phyloP scores from a whole-genome alignment of 2,113 vertebrate genomes.

The Marmota flaviventris region DNA sequence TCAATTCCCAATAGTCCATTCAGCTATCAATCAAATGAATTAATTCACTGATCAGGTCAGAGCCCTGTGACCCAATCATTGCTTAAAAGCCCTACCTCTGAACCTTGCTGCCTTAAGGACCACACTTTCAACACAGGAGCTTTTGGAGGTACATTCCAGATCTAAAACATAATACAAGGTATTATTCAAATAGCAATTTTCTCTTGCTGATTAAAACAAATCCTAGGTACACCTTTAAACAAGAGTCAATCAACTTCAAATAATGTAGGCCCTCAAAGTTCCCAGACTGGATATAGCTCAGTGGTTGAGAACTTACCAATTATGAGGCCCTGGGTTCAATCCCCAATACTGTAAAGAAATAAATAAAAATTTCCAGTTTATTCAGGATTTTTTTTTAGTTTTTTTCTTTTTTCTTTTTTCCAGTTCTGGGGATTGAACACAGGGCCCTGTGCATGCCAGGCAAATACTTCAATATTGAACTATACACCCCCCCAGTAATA shows the following conservation, averaged over 20 bases:
- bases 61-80: too few relatives aligned
- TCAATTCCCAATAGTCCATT: too few relatives aligned
- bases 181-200: neutral
- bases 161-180: neutral
- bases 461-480: too few relatives aligned
- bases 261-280: neutral
- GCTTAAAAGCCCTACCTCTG: too few relatives aligned
- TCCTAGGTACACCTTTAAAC: neutral
- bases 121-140: too few relatives aligned
- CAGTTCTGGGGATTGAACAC: too few relatives aligned
- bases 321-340: neutral
- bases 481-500: neutral
- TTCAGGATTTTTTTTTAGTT: neutral
- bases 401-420: too few relatives aligned
- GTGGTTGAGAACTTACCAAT: neutral
- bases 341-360: neutral
- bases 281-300: neutral
- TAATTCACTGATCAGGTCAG: too few relatives aligned
- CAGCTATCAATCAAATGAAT: too few relatives aligned
- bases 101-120: too few relatives aligned
- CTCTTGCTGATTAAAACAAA: neutral
- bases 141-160: too few relatives aligned
- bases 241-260: neutral
- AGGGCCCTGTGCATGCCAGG: too few relatives aligned
- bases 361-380: neutral